Base-by-base conservation (phyloP, 1,140 invertebrate genomes). In the Ips typographus region DNA sequence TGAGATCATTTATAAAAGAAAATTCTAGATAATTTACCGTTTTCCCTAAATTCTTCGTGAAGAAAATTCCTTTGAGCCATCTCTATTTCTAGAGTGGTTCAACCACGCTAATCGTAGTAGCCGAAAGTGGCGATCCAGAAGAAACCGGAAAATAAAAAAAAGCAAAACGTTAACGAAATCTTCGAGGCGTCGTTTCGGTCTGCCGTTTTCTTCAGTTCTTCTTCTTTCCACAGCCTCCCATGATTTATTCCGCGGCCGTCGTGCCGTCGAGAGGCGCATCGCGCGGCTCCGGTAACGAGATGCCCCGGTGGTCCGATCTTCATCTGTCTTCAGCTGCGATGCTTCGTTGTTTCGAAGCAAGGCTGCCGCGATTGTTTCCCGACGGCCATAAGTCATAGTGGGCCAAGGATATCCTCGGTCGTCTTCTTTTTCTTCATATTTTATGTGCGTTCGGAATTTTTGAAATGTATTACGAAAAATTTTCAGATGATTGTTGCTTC, bases 271-370 rank as follows among this genome's bases (percentile, higher is more conserved):
- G 75, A 72, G 71, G 68, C 61, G 72, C 71, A 69, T 73, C 72
- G 71, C 72, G 71, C 69, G 64, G 74, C 72, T 70, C 70, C 72
- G 66, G 75, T 76, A 76, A 76, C 75, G 75, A 76, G 75, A 76
- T 74, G 68, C 68, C 75, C 70, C 73, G 75, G 75, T 76, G 75
- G 75, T 76, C 75, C 72, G 71, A 69, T 70, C 73, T 73, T 76
- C 75, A 76, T 65, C 75, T 76, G 75, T 76, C 75, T 74, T 69
- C 71, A 22, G 68, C 65, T 60, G 65, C 72, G 68, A 65, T 71
- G 69, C 70, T 51, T 40, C 66, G 66, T 62, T 62, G 66, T 70
- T 70, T 37, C 59, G 60, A 4, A 64, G 68, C 68, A 64, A 64
- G 60, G 68, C 68, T 70, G 68, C 68, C 68, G 68, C 68, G 68